Evolutionary conservation across 2,888 invertebrate genomes (phyloP).

Genomic region (Drosophila greeni): DNA sequence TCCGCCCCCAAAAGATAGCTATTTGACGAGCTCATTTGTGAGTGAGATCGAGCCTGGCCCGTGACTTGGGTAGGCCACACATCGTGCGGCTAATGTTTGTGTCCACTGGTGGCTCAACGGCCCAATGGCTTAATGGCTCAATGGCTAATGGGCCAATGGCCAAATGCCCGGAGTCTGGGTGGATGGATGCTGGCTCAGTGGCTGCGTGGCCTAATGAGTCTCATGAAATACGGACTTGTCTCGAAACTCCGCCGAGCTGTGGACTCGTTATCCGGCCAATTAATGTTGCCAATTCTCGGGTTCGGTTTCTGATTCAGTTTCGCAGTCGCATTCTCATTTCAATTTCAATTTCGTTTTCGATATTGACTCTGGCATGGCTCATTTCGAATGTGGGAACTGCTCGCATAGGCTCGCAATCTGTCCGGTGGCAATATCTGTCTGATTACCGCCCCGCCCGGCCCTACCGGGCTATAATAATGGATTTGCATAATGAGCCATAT

Average conservation of each 20-base stretch:
- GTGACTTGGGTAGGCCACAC: slow-evolving; percentile 24
- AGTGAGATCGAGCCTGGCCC: slow-evolving; percentile 8
- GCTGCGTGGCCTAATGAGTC: slow-evolving; percentile 12
- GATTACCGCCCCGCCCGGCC: background rate
- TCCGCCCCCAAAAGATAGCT: slow-evolving; percentile 6
- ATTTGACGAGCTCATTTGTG: slow-evolving; percentile 13
- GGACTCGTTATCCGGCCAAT: slow-evolving; percentile 29
- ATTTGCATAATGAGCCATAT: slow-evolving; percentile 4
- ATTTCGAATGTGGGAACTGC: slow-evolving; percentile 24
- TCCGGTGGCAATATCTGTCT: slow-evolving; percentile 7
- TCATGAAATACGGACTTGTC: slow-evolving; percentile 23
- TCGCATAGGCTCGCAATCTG: too few relatives aligned
- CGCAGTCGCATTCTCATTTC: slow-evolving; percentile 12
- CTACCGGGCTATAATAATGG: background rate
- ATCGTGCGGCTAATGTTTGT: slow-evolving; percentile 4
- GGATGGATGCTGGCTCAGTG: background rate
- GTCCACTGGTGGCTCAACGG: slow-evolving; percentile 8
- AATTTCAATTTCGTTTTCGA: slow-evolving; percentile 24
- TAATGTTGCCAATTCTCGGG: slow-evolving; percentile 23
- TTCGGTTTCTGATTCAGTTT: slow-evolving; percentile 1
- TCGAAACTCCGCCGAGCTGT: background rate
- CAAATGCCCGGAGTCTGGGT: background rate
- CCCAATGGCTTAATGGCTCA: background rate
- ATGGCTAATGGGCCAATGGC: slow-evolving; percentile 3
- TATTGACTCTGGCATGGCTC: slow-evolving; percentile 3